Percentiles rank a stretch among this genome's conserved stretches.
phyloP scores from a whole-genome alignment of 2,888 invertebrate species.

The Nomada ferruginata region DNA sequence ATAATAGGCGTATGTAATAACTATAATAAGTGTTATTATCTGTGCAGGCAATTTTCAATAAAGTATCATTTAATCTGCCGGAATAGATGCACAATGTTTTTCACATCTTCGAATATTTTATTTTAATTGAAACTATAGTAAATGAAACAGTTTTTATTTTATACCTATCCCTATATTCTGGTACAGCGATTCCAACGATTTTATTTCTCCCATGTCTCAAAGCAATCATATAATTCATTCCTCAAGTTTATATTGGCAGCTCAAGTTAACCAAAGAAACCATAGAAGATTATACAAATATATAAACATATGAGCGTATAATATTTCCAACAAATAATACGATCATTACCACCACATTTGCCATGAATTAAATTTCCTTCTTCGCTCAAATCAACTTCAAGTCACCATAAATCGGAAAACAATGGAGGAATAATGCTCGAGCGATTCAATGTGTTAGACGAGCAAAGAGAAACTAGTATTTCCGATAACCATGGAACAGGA shows the following conservation, averaged over 20 bases:
- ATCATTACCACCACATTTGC: not conserved
- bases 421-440: slow-evolving; percentile 28
- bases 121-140: not conserved
- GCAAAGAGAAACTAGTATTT: slow-evolving; percentile 42
- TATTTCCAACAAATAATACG: not conserved
- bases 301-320: no score
- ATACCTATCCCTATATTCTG: not conserved
- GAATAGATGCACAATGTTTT: not conserved
- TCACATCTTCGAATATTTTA: not conserved
- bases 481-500: slow-evolving; percentile 10
- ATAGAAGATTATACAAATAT: no score
- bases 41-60: not conserved
- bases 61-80: not conserved
- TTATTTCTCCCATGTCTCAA: no score
- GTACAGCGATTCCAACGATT: no score
- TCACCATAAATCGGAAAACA: not conserved
- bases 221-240: no score
- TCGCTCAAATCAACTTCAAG: not conserved
- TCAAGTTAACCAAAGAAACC: no score
- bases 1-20: no score
- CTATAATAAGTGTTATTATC: no score
- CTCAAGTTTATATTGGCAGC: no score
- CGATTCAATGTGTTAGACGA: slow-evolving; percentile 12
- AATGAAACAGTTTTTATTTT: not conserved
- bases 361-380: not conserved